phyloP scores from a whole-genome alignment of 2,113 vertebrate species.

The Hemicordylus capensis region DNA sequence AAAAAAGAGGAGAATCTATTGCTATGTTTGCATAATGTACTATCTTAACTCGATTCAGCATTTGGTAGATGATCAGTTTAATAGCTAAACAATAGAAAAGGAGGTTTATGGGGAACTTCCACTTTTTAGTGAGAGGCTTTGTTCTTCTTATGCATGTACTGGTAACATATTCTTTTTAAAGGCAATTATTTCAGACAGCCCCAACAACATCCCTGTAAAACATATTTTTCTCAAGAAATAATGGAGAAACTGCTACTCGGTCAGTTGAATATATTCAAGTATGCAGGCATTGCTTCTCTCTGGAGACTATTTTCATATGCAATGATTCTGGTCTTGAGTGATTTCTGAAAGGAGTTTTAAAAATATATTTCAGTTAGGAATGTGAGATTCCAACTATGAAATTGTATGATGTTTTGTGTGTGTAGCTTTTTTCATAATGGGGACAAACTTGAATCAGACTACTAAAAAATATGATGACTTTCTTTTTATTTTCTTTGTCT shows the following conservation, averaged over 20 bases:
- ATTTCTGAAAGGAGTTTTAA: not conserved
- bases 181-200: not conserved
- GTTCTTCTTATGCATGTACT: not conserved
- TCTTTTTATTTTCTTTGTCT: conserved; percentile 47
- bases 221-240: conserved; percentile 40
- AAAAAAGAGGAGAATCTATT: too few species aligned
- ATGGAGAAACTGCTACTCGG: not conserved
- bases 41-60: not conserved
- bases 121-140: not conserved
- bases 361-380: not conserved
- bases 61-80: not conserved
- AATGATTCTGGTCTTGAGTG: not conserved
- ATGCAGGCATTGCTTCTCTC: not conserved
- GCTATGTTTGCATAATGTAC: too few species aligned
- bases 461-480: not conserved
- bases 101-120: too few species aligned
- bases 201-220: not conserved
- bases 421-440: not conserved
- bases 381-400: not conserved
- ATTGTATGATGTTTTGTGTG: too few species aligned
- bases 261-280: conserved; percentile 21
- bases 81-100: not conserved
- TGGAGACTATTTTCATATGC: conserved; percentile 10
- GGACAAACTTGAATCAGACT: not conserved
- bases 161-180: not conserved